Evolutionary conservation across 2,888 invertebrate genomes (phyloP).

Genomic region (Ernsta delagoae): DNA sequence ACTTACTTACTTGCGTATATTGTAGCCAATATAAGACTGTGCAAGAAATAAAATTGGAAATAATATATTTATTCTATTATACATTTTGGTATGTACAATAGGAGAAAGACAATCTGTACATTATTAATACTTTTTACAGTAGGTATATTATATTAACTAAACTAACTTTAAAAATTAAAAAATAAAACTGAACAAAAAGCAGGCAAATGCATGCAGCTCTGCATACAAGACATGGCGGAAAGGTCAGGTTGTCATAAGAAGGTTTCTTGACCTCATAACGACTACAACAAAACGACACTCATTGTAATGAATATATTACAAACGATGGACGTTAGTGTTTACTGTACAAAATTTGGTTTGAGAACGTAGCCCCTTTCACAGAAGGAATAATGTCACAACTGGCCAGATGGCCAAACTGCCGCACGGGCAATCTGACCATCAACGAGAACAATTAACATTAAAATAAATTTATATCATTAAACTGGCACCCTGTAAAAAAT

Average conservation of each 20-base stretch:
- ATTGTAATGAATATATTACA: constrained; percentile 85
- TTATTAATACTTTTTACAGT: constrained; percentile 82
- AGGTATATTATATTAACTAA: constrained; percentile 46
- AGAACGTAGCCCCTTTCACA: constrained; percentile 95
- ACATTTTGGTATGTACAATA: constrained; percentile 82
- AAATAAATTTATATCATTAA: constrained; percentile 64
- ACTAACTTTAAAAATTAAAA: constrained; percentile 77
- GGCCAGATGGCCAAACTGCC: constrained; percentile 83
- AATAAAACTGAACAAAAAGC: constrained; percentile 86
- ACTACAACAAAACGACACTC: constrained; percentile 89
- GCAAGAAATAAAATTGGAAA: constrained; percentile 88
- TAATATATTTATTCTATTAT: constrained; percentile 84
- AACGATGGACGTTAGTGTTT: constrained; percentile 83
- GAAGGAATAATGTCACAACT: constrained; percentile 94
- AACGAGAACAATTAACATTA: constrained; percentile 56
- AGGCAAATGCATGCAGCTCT: constrained; percentile 89
- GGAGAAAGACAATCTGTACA: constrained; percentile 82
- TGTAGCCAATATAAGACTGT: constrained; percentile 88
- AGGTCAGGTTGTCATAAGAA: constrained; percentile 89
- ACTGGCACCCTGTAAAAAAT: constrained; percentile 84
- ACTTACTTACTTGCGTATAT: constrained; percentile 87
- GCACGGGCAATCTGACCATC: constrained; percentile 72
- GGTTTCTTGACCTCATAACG: constrained; percentile 82
- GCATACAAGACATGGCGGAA: constrained; percentile 87
- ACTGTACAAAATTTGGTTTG: constrained; percentile 82